Base-by-base conservation (phyloP, 2,888 invertebrate genomes). In the Subacronicta megacephala region DNA sequence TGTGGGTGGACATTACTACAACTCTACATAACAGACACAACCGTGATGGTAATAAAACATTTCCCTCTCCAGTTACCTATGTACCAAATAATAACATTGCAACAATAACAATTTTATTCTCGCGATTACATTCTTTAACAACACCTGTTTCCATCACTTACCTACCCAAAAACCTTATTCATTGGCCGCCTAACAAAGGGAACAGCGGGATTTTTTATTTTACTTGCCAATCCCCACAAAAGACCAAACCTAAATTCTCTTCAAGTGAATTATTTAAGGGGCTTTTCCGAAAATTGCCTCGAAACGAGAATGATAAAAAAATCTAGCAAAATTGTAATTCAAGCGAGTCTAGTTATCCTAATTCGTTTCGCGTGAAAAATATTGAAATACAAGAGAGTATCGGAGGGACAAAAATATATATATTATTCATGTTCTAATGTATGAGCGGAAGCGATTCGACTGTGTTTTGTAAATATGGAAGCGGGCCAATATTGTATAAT, bases 331-430 rank as follows among this genome's bases (percentile, higher is more conserved):
- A 82, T 84, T 83, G 82, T 78, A 77, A 87, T 83, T 83, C 81
- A 64, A 62, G 72, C 52, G 72, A 56, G 42, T 67, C 78, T 77
- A 78, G 79, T 84, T 81, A 80, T 80, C 74, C 70, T 79, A 81
- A 83, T 85, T 81, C 80, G 78, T 78, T 82, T 79, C 82, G 81
- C 81, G 84, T 83, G 83, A 82, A 87, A 86, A 85, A 87, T 88
- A 88, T 89, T 86, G 83, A 87, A 87, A 87, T 82, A 84, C 78
- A 77, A 54, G 62, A 61, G 61, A 61, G 58, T 62, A 70, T 71
- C 66, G 68, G 61, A 64, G 75, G 71, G 77, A 80, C 75, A 74
- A 80, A 83, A 80, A 85, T 84, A 83, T 76, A 78, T 78, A 74
- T 71, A 75, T 76, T 74, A 76, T 66, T 62, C 53, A 53, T 60